Percentiles rank a stretch among this genome's conserved stretches.
Conservation (phyloP, 1,140 invertebrate species). For the Cotesia typhae region DNA sequence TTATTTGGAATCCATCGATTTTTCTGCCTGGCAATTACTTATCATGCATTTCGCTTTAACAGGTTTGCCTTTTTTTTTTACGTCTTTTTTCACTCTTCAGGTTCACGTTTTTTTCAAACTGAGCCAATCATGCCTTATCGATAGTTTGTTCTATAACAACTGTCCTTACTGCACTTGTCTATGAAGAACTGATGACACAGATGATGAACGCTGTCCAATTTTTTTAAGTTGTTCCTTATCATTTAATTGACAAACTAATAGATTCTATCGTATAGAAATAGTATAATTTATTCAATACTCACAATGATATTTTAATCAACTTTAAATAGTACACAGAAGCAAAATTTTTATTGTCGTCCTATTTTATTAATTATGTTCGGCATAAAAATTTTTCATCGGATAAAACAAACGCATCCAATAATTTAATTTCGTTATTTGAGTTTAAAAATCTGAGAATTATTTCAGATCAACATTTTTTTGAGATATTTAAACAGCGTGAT, state of each 20-base stretch:
- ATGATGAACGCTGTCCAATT: background rate
- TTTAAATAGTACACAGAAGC: too few relatives aligned
- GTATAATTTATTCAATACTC: too few relatives aligned
- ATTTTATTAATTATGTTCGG: too few relatives aligned
- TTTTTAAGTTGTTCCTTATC: background rate
- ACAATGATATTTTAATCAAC: too few relatives aligned
- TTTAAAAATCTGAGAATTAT: too few relatives aligned
- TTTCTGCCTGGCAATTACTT: constrained; percentile 24
- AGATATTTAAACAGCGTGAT: too few relatives aligned
- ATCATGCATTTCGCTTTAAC: constrained; percentile 4
- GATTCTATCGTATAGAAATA: too few relatives aligned
- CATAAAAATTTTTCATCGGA: too few relatives aligned
- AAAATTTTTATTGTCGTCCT: too few relatives aligned
- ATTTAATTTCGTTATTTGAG: too few relatives aligned
- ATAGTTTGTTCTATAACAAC: constrained; percentile 10
- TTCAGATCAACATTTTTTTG: too few relatives aligned
- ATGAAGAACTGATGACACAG: background rate
- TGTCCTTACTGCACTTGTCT: background rate
- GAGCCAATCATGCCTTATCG: constrained; percentile 31
- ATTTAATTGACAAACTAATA: background rate
- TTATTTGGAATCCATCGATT: constrained; percentile 23
- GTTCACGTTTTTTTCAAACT: constrained; percentile 28
- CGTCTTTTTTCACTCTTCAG: constrained; percentile 28
- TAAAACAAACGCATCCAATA: too few relatives aligned
- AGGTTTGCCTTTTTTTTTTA: constrained; percentile 11